Evolutionary conservation across 1,140 invertebrate genomes (phyloP).

Genomic region (Drosophila santomea): DNA sequence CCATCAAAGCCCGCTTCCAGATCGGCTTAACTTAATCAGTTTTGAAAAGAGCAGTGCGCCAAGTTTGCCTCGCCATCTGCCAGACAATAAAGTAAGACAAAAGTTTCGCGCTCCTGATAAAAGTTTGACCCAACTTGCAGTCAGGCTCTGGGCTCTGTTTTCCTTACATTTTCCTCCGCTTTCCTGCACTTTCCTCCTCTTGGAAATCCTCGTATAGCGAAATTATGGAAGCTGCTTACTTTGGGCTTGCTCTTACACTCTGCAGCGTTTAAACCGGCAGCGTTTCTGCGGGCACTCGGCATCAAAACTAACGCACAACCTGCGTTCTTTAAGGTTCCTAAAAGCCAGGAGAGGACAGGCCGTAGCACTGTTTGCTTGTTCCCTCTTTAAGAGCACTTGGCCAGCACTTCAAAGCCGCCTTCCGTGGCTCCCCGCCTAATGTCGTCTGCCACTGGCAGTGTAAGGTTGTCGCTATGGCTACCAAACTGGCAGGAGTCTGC

Average conservation of each 20-base stretch:
- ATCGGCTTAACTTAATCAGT: slow-evolving; percentile 68
- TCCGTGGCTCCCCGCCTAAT: neutral
- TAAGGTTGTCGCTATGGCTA: slow-evolving; percentile 8
- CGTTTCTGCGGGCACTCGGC: too few relatives aligned
- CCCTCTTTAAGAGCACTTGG: too few relatives aligned
- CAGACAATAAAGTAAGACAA: slow-evolving; percentile 79
- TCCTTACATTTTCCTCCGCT: neutral
- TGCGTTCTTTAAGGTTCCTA: too few relatives aligned
- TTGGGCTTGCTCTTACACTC: too few relatives aligned
- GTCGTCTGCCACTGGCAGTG: slow-evolving; percentile 4
- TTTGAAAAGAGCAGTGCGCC: slow-evolving; percentile 32
- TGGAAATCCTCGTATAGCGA: neutral
- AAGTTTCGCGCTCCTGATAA: slow-evolving; percentile 65
- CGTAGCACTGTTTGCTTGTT: too few relatives aligned
- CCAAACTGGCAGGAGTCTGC: neutral
- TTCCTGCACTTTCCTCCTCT: neutral
- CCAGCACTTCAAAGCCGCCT: neutral
- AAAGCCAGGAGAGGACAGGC: too few relatives aligned
- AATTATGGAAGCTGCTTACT: slow-evolving; percentile 9
- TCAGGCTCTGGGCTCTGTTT: too few relatives aligned
- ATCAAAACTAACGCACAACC: too few relatives aligned
- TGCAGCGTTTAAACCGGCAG: too few relatives aligned
- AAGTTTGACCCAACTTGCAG: slow-evolving; percentile 31
- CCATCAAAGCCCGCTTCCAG: neutral
- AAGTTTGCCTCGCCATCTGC: slow-evolving; percentile 57